Conservation (phyloP, 2,797 vertebrate species). For the Oryzias dopingdopingensis region DNA sequence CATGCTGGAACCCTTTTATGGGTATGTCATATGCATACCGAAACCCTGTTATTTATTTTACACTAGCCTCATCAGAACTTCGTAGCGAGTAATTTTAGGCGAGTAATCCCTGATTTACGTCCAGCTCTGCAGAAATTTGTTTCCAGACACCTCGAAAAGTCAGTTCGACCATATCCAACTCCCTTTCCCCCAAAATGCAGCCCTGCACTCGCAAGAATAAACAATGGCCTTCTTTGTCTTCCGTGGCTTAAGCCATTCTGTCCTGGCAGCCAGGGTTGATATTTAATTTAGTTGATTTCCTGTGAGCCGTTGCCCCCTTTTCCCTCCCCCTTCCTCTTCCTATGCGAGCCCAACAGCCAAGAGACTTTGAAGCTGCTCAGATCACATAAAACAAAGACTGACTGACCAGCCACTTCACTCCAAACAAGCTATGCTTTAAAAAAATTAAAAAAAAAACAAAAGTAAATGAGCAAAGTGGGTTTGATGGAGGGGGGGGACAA, state of each 20-base stretch:
- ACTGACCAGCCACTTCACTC: slow-evolving; percentile 72
- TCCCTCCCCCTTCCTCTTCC: slow-evolving; percentile 29
- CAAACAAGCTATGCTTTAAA: slow-evolving; percentile 79
- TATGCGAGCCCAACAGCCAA: slow-evolving; percentile 67
- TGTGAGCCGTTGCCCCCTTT: slow-evolving; percentile 36
- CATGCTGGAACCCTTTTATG: slow-evolving; percentile 65
- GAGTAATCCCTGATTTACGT: slow-evolving; percentile 62
- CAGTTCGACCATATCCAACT: too few species aligned
- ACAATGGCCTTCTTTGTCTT: slow-evolving; percentile 80
- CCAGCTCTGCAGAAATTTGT: slow-evolving; percentile 13
- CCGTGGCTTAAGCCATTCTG: slow-evolving; percentile 73
- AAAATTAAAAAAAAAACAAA: slow-evolving; percentile 45
- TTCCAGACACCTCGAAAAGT: too few species aligned
- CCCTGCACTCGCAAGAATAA: slow-evolving; percentile 70
- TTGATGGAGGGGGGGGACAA: slow-evolving; percentile 31
- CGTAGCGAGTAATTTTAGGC: slow-evolving; percentile 46
- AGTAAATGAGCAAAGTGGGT: slow-evolving; percentile 20
- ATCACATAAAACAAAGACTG: slow-evolving; percentile 77
- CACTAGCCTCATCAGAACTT: slow-evolving; percentile 54
- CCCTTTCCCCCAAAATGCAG: slow-evolving; percentile 53
- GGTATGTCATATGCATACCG: slow-evolving; percentile 59
- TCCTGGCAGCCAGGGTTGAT: slow-evolving; percentile 74
- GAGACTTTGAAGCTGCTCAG: slow-evolving; percentile 76
- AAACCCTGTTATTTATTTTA: slow-evolving; percentile 73
- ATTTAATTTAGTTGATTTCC: slow-evolving; percentile 74